Base-by-base conservation (phyloP, 2,888 invertebrate species). In the Leptinotarsa peninsularis region DNA sequence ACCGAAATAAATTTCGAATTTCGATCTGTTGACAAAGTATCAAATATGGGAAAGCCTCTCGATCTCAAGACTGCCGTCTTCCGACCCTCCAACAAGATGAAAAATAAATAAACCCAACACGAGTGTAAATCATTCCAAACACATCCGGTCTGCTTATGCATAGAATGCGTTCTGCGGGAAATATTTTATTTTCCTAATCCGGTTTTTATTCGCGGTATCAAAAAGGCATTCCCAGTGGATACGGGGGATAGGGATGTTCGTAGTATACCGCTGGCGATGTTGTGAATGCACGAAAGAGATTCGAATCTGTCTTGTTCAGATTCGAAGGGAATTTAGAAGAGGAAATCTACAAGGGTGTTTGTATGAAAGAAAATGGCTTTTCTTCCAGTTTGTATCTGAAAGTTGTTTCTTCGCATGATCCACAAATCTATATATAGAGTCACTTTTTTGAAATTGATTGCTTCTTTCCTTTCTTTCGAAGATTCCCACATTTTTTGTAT, bases 211-310 rank as follows among this genome's bases (percentile, higher is more conserved):
- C 23, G 21, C 15, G 14, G 58, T 21, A 58, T 58, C 58, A 23
- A 23, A 23, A 58, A 58, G 23, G 58, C 58, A 58, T 58, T 58
- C 58, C 23, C 58, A 58, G 58, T 58, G 58, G 58, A 58, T 58
- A 58, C 2, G 7, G 15, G 15, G 58, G 15, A 58, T 58, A 58
- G 27, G 23, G 23, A 15, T 58, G 23, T 23, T 58, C 3, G 58
- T 2, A 21, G 23, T 5, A 58, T 21, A 13, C 10, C 58, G 27
- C 23, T 23, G 21, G 23, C 23, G 21, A 27, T 21, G 13, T 21
- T 14, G 58, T 58, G 58, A 21, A 23, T 15, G 21, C 23, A 58
- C 21, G 14, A 23, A 4, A 14, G 23, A 58, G 58, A 58, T 58
- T 58, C 1, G 58, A 23, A 23, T 23, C 21, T 58, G 21, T 21